Conservation (phyloP, 2,113 vertebrate species). For the Epinephelus moara region DNA sequence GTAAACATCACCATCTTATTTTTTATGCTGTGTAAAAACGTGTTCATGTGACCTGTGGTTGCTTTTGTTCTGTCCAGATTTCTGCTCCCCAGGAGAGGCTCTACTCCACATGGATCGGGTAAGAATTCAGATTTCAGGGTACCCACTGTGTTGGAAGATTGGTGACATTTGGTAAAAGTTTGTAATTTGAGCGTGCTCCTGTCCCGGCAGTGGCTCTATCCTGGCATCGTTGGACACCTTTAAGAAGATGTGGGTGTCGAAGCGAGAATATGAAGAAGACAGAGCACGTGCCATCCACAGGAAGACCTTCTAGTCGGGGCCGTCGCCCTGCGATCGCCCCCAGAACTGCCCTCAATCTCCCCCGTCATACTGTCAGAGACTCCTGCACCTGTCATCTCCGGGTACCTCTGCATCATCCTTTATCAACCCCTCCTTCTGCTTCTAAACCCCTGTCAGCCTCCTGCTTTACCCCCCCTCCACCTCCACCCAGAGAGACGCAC, state of each 20-base stretch:
- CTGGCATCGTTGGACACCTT: conserved; percentile 93
- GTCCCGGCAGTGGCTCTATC: conserved; percentile 89
- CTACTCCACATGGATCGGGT: conserved; percentile 95
- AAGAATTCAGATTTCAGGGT: conserved; percentile 57
- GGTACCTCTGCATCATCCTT: conserved; percentile 38
- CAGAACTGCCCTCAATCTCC: conserved; percentile 52
- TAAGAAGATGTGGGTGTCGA: conserved; percentile 96
- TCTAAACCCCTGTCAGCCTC: conserved; percentile 32
- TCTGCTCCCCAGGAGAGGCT: conserved; percentile 93
- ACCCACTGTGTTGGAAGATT: no score
- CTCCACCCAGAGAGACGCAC: conserved; percentile 12
- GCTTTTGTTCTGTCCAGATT: conserved; percentile 80
- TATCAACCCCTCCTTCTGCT: conserved; percentile 10
- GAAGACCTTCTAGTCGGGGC: conserved; percentile 88
- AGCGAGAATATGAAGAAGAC: conserved; percentile 94
- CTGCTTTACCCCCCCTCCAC: conserved; percentile 4
- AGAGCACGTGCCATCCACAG: conserved; percentile 91
- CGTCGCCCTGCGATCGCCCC: neutral
- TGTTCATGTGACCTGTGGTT: no score
- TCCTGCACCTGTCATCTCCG: conserved; percentile 38
- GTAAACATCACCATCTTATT: no score
- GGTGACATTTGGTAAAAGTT: no score
- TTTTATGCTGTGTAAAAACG: no score
- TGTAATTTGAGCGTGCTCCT: neutral
- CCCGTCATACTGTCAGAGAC: conserved; percentile 46